Conservation (phyloP, 2,797 vertebrate species). For the Sebastes kiyomatsui region DNA sequence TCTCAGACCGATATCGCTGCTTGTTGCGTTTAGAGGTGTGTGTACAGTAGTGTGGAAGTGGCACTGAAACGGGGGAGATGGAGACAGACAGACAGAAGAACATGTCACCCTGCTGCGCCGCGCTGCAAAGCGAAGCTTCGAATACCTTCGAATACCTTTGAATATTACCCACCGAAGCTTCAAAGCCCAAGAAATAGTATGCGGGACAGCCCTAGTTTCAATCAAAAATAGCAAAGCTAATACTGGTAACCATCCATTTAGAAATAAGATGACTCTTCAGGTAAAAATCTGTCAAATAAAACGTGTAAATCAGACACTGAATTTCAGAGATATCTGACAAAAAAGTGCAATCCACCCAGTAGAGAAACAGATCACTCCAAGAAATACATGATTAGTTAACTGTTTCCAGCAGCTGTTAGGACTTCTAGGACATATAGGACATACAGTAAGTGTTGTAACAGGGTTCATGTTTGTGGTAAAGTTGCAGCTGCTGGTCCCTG, state of each 20-base stretch:
- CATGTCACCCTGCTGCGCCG: no score
- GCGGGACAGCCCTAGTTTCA: no score
- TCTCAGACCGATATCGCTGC: no score
- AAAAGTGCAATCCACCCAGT: background rate
- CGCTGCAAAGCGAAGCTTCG: no score
- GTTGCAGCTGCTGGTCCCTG: conserved; percentile 77
- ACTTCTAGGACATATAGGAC: background rate
- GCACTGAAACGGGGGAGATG: no score
- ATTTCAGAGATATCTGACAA: background rate
- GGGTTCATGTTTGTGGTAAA: conserved; percentile 28
- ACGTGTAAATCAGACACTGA: background rate
- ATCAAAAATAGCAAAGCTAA: background rate
- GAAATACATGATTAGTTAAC: background rate
- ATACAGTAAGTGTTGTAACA: background rate
- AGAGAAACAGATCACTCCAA: background rate
- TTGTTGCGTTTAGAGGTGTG: no score
- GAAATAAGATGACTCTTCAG: background rate
- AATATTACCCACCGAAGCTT: no score
- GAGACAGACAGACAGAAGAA: no score
- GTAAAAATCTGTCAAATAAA: background rate
- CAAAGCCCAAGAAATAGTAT: no score
- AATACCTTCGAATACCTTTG: no score
- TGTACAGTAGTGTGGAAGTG: no score
- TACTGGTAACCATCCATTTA: background rate
- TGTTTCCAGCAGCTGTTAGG: background rate